Percentiles rank a stretch among this genome's conserved stretches.
Evolutionary conservation across 2,888 invertebrate species (phyloP).

Genomic region (Arge pagana): DNA sequence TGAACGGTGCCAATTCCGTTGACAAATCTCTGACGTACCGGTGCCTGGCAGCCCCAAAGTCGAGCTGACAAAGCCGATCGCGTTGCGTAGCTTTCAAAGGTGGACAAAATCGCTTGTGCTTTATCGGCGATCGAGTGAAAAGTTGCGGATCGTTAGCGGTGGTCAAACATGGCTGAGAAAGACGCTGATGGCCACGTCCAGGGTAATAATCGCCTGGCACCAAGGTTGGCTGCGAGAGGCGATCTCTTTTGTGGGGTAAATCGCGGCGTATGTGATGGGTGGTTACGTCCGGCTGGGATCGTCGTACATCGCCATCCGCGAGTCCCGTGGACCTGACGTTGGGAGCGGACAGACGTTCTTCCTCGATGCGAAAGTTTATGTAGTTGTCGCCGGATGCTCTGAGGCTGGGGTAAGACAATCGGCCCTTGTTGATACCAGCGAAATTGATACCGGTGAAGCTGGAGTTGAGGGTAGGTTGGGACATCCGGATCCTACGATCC

Average conservation of each 20-base stretch:
- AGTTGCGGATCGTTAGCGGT: slow-evolving; percentile 30
- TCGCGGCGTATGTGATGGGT: slow-evolving; percentile 37
- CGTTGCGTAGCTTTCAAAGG: slow-evolving; percentile 40
- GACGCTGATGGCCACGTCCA: slow-evolving; percentile 44
- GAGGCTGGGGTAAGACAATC: slow-evolving; percentile 48
- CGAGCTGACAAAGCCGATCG: slow-evolving; percentile 47
- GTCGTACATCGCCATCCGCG: slow-evolving; percentile 24
- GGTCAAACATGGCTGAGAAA: slow-evolving; percentile 50
- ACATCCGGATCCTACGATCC: slow-evolving; percentile 50
- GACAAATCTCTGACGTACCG: slow-evolving; percentile 36
- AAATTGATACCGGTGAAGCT: slow-evolving; percentile 46
- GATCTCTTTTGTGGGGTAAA: slow-evolving; percentile 39
- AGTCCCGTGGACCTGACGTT: slow-evolving; percentile 35
- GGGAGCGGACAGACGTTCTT: slow-evolving; percentile 43
- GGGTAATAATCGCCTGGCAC: slow-evolving; percentile 50
- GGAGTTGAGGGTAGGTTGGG: slow-evolving; percentile 48
- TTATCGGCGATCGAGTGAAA: slow-evolving; percentile 38
- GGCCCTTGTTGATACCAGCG: slow-evolving; percentile 39
- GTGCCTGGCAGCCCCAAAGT: slow-evolving; percentile 45
- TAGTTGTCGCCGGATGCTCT: slow-evolving; percentile 46
- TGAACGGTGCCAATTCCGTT: slow-evolving; percentile 38
- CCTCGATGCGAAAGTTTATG: slow-evolving; percentile 40
- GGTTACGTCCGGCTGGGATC: slow-evolving; percentile 44
- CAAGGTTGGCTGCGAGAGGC: slow-evolving; percentile 50
- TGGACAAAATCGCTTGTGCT: slow-evolving; percentile 42